These are phyloP conservation scores for Corythoichthys intestinalis DNA, from an alignment of 2,113 vertebrate genomes.

Conservation along the genomic window DNA sequence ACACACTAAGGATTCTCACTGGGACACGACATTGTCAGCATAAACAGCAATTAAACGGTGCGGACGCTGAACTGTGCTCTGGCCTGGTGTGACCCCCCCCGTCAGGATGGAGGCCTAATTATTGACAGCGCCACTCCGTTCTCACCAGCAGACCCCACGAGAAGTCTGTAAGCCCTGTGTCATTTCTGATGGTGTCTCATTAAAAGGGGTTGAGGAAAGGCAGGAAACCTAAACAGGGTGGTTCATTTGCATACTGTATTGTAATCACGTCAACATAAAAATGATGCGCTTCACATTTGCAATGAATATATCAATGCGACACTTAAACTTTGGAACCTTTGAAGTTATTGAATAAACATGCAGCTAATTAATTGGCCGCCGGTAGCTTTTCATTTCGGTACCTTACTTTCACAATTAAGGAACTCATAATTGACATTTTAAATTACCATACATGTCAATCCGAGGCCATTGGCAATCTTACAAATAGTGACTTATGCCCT, in stretches of 20 bases:
- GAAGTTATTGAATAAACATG: not conserved
- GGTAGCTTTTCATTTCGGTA: not conserved
- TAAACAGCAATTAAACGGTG: constrained; percentile 67
- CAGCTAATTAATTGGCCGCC: constrained; percentile 1
- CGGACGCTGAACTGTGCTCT: constrained; percentile 42
- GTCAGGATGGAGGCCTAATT: constrained; percentile 61
- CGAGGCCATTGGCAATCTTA: too few species aligned
- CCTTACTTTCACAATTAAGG: not conserved
- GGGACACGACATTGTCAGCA: constrained; percentile 52
- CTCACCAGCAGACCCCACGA: constrained; percentile 23
- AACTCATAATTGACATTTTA: not conserved
- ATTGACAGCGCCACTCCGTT: constrained; percentile 59
- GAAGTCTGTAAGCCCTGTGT: constrained; percentile 30
- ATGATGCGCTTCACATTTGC: constrained; percentile 47
- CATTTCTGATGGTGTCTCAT: constrained; percentile 53
- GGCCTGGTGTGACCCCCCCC: constrained; percentile 58
- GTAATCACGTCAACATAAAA: constrained; percentile 49
- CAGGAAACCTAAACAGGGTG: constrained; percentile 40
- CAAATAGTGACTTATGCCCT: too few species aligned
- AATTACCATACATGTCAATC: not conserved
- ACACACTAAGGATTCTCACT: constrained; percentile 31
- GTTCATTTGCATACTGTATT: constrained; percentile 43
- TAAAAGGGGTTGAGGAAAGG: constrained; percentile 11
- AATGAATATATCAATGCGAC: constrained; percentile 42
- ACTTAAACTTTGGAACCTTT: not conserved